Evolutionary conservation across 2,797 vertebrate genomes (phyloP).

Genomic region (Cirrhinus molitorella): DNA sequence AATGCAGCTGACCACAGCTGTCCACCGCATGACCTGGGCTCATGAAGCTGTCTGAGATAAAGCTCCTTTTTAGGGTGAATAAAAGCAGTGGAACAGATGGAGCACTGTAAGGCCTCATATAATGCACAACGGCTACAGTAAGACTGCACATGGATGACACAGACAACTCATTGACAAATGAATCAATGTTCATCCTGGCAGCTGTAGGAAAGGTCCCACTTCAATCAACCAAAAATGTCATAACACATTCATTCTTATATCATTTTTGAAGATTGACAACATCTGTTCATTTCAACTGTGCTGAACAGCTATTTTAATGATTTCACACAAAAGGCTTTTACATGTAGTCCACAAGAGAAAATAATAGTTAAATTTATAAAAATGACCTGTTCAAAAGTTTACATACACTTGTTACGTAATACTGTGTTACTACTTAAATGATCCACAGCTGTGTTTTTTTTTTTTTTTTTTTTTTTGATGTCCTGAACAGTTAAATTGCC

Average conservation of each 20-base stretch:
- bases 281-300: not conserved
- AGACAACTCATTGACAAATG: not conserved
- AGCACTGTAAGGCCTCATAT: not conserved
- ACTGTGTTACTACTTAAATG: no score
- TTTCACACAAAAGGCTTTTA: no score
- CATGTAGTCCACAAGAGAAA: no score
- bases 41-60: not conserved
- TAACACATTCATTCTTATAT: not conserved
- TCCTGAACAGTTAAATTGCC: no score
- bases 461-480: no score
- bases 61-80: constrained; percentile 6
- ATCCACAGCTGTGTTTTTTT: no score
- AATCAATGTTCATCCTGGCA: not conserved
- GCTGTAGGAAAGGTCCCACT: not conserved
- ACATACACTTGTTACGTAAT: no score
- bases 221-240: not conserved
- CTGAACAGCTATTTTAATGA: not conserved
- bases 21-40: constrained; percentile 53
- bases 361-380: no score
- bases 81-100: constrained; percentile 6
- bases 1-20: constrained; percentile 74
- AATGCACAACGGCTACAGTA: not conserved
- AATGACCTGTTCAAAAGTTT: no score
- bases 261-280: not conserved
- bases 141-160: not conserved